Evolutionary conservation across 2,113 vertebrate genomes (phyloP).

Genomic region (Electrona antarctica): DNA sequence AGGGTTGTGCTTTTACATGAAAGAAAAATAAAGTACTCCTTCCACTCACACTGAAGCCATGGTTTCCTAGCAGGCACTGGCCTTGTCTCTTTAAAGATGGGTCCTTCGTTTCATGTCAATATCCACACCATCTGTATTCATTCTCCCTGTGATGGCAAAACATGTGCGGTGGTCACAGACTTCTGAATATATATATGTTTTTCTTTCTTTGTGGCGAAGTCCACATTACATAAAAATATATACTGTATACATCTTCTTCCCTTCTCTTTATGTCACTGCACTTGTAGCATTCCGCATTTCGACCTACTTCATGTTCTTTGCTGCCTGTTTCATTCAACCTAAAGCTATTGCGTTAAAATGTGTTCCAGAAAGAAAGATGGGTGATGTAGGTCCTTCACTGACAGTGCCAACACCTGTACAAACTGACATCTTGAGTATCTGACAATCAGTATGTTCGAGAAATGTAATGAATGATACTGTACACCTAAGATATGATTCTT

Average conservation of each 20-base stretch:
- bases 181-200: constrained; percentile 19
- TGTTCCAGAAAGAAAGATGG: constrained; percentile 31
- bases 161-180: constrained; percentile 33
- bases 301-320: constrained; percentile 24
- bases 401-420: constrained; percentile 10
- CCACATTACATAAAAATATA: constrained; percentile 65
- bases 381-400: constrained; percentile 32
- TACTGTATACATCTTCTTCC: constrained; percentile 40
- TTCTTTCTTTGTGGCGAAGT: constrained; percentile 43
- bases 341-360: constrained; percentile 45
- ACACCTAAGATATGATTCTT: constrained; percentile 3
- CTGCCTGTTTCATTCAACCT: background rate
- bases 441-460: background rate
- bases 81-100: background rate
- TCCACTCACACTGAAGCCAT: background rate
- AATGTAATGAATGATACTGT: background rate
- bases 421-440: background rate
- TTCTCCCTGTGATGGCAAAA: background rate
- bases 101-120: background rate
- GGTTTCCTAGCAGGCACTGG: constrained; percentile 11
- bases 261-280: constrained; percentile 3
- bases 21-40: constrained; percentile 11
- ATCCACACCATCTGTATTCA: background rate
- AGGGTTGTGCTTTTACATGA: constrained; percentile 31
- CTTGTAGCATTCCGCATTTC: background rate